A percentile compares a stretch with the other conserved stretches of the same genome.
phyloP scores from a whole-genome alignment of 2,888 invertebrate genomes.

The Orgyia antiqua region DNA sequence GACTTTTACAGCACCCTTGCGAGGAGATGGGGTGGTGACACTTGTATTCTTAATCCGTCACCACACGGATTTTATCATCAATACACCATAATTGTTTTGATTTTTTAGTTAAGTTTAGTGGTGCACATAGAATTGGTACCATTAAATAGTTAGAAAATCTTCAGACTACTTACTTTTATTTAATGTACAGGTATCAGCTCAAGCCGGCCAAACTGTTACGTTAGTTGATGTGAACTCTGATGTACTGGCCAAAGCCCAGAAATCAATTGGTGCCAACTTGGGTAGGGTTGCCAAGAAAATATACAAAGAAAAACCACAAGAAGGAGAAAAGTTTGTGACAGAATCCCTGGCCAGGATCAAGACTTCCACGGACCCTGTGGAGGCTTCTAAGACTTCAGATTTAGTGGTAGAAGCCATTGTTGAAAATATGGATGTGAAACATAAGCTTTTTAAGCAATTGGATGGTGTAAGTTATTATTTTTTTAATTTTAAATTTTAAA shows the following conservation, averaged over 20 bases:
- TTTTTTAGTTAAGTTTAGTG: no score
- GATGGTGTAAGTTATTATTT: slow-evolving; percentile 79
- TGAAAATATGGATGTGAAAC: slow-evolving; percentile 88
- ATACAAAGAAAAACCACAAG: slow-evolving; percentile 82
- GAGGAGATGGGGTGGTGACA: no score
- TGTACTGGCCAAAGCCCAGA: slow-evolving; percentile 84
- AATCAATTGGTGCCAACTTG: slow-evolving; percentile 83
- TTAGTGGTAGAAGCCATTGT: slow-evolving; percentile 93
- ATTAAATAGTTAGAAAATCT: no score
- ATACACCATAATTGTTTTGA: no score
- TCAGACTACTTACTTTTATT: no score
- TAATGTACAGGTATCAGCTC: slow-evolving; percentile 94
- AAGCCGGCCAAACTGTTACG: slow-evolving; percentile 88
- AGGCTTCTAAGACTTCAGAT: slow-evolving; percentile 81
- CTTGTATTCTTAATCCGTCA: no score
- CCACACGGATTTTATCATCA: no score
- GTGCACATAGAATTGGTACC: no score
- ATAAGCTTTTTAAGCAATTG: slow-evolving; percentile 85
- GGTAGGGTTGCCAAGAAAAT: slow-evolving; percentile 87
- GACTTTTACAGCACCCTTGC: no score
- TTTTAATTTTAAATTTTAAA: no score
- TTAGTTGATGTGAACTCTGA: slow-evolving; percentile 87
- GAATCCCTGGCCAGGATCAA: slow-evolving; percentile 74
- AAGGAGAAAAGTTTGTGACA: slow-evolving; percentile 81
- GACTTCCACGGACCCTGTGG: slow-evolving; percentile 80